Conservation (phyloP, 1,140 invertebrate species). For the Drosophila kikkawai region DNA sequence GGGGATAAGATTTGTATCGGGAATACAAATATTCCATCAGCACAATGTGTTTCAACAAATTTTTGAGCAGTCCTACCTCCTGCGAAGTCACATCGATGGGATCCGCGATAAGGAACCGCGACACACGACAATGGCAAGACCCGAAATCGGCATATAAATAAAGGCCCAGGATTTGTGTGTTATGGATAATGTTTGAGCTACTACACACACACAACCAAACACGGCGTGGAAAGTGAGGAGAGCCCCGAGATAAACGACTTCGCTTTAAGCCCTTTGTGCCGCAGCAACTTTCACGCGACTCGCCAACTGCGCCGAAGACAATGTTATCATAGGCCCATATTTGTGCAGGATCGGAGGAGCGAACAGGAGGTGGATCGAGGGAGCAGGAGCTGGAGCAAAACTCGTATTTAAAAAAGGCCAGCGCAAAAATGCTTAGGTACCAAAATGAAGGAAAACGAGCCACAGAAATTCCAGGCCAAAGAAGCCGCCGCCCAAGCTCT, state of each 20-base stretch:
- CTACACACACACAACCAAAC: constrained; percentile 23
- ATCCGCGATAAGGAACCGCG: constrained; percentile 38
- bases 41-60: constrained; percentile 34
- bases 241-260: constrained; percentile 26
- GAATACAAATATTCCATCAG: constrained; percentile 46
- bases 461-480: constrained; percentile 72
- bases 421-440: constrained; percentile 67
- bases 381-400: constrained; percentile 28
- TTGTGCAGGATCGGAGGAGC: constrained; percentile 60
- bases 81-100: constrained; percentile 48
- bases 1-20: constrained; percentile 32
- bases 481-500: constrained; percentile 65
- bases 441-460: constrained; percentile 50
- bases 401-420: constrained; percentile 58
- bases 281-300: constrained; percentile 71
- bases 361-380: constrained; percentile 1
- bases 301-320: constrained; percentile 56
- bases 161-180: constrained; percentile 34
- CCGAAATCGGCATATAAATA: constrained; percentile 55
- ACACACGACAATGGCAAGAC: constrained; percentile 41
- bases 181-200: constrained; percentile 47
- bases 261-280: constrained; percentile 53
- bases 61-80: constrained; percentile 26
- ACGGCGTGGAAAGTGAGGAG: constrained; percentile 30
- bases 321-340: constrained; percentile 80